A percentile compares a stretch with the other conserved stretches of the same genome.
Conservation (phyloP, 2,888 invertebrate species). For the Oxycera nigricornis region DNA sequence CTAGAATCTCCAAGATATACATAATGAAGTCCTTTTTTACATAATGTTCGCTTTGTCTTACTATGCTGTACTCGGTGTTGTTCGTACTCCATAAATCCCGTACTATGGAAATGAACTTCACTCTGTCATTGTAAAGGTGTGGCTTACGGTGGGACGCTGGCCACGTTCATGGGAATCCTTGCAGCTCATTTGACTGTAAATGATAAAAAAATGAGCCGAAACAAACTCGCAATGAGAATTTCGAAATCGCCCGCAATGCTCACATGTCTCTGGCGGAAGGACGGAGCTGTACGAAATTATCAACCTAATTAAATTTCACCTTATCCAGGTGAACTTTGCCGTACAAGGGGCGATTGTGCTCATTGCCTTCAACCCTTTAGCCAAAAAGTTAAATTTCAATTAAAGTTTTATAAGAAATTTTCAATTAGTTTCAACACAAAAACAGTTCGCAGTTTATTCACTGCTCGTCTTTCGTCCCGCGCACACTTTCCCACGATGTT, state of each 20-base stretch:
- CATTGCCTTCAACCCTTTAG: conserved; percentile 18
- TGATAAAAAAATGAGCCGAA: conserved; percentile 19
- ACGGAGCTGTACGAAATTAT: conserved; percentile 16
- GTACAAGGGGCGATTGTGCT: neutral
- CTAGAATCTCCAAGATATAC: conserved; percentile 1
- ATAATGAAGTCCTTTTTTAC: conserved; percentile 20
- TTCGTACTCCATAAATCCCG: conserved; percentile 3
- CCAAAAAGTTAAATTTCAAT: conserved; percentile 39
- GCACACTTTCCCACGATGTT: neutral
- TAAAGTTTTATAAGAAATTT: conserved; percentile 39
- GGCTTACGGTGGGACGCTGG: neutral
- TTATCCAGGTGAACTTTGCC: conserved; percentile 22
- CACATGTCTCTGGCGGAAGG: neutral
- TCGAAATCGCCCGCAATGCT: neutral
- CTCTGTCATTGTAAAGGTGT: conserved; percentile 18
- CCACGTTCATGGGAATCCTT: neutral
- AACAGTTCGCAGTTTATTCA: conserved; percentile 30
- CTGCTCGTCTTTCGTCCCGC: neutral
- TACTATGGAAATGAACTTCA: conserved; percentile 32
- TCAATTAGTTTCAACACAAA: conserved; percentile 37
- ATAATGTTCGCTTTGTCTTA: conserved; percentile 1
- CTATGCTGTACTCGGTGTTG: conserved; percentile 16
- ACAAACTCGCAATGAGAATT: neutral
- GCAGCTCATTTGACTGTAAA: conserved; percentile 15
- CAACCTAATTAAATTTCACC: conserved; percentile 34